Evolutionary conservation across 2,797 vertebrate species (phyloP).

Genomic region (Cheirogaleus major): DNA sequence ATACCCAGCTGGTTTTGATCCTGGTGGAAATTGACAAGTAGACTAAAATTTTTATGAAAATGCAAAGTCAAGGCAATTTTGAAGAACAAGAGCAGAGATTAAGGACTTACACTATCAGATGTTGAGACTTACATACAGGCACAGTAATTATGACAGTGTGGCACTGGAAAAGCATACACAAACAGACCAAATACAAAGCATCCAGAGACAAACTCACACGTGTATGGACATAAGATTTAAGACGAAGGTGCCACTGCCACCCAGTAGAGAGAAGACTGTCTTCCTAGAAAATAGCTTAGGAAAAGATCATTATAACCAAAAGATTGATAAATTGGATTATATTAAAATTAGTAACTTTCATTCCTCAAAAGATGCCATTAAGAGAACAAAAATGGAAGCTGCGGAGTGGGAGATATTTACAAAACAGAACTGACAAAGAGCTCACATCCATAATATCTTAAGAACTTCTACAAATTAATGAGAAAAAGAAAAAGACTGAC

Average conservation of each 20-base stretch:
- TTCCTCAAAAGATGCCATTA: background rate
- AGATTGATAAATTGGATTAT: background rate
- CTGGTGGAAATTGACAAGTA: background rate
- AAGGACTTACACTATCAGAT: background rate
- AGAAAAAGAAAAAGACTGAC: background rate
- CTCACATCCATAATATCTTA: background rate
- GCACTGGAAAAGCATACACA: background rate
- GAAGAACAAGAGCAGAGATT: background rate
- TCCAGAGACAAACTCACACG: background rate
- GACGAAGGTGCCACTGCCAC: background rate
- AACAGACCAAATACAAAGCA: too few relatives aligned
- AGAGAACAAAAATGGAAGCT: background rate
- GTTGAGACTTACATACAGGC: background rate
- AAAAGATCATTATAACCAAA: background rate
- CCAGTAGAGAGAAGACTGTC: background rate
- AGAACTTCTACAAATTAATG: background rate
- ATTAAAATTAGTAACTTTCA: background rate
- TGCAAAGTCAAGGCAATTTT: background rate
- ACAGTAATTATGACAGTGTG: background rate
- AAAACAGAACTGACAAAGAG: background rate
- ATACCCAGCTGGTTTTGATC: background rate
- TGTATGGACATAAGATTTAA: background rate
- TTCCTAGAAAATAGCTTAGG: background rate
- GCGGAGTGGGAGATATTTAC: background rate
- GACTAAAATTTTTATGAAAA: background rate